These are phyloP conservation scores for Crocodylus rhombifer DNA, from an alignment of 2,797 vertebrate species.

Conservation along the genomic window DNA sequence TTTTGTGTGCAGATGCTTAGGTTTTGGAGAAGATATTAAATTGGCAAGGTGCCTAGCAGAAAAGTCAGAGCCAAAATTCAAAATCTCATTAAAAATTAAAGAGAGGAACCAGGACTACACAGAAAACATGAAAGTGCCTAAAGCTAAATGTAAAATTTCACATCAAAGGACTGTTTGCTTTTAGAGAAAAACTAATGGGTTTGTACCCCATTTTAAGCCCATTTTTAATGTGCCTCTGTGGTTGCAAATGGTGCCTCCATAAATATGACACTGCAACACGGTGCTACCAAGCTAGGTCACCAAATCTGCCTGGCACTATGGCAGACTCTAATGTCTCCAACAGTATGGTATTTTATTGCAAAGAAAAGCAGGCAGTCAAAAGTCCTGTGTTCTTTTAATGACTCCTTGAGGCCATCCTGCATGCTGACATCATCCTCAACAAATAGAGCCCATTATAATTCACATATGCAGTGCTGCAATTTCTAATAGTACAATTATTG, in stretches of 20 bases:
- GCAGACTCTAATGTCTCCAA: constrained; percentile 73
- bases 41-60: not conserved
- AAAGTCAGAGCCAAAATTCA: not conserved
- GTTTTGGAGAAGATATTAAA: not conserved
- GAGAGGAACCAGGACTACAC: constrained; percentile 20
- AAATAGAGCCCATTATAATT: constrained; percentile 80
- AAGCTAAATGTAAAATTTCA: constrained; percentile 26
- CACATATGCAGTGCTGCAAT: constrained; percentile 55
- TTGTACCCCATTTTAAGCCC: constrained; percentile 46
- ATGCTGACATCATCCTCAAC: constrained; percentile 79
- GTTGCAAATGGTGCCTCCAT: constrained; percentile 6
- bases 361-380: constrained; percentile 74
- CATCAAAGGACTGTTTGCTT: constrained; percentile 41
- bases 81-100: not conserved
- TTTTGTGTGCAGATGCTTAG: not conserved
- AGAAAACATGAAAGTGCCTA: constrained; percentile 17
- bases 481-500: constrained; percentile 69
- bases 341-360: constrained; percentile 69
- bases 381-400: constrained; percentile 81
- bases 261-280: constrained; percentile 35
- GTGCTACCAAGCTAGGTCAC: constrained; percentile 49
- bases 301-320: constrained; percentile 42
- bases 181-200: constrained; percentile 32
- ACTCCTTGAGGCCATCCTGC: constrained; percentile 79
- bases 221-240: constrained; percentile 44